Evolutionary conservation across 2,113 vertebrate species (phyloP).

Genomic region (Guaruba guarouba): DNA sequence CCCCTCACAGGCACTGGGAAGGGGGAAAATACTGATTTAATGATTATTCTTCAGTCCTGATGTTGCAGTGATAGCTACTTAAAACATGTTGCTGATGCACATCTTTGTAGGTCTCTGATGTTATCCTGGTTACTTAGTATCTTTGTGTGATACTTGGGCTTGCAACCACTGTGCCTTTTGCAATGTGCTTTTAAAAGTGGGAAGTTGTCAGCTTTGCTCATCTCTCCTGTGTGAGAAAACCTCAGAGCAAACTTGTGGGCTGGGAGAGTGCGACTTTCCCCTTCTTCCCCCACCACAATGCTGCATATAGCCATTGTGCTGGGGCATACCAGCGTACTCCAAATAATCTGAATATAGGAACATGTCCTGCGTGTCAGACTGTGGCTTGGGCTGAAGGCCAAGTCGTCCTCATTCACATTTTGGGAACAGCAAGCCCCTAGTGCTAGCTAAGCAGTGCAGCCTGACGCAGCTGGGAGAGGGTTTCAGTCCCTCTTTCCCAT

Average conservation of each 20-base stretch:
- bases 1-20: neutral
- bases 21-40: neutral
- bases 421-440: neutral
- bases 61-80: neutral
- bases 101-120: neutral
- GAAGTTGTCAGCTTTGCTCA: neutral
- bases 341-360: neutral
- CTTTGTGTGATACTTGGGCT: neutral
- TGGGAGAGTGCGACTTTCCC: neutral
- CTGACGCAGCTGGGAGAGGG: neutral
- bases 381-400: neutral
- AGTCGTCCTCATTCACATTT: fast-evolving
- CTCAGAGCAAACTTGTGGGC: neutral
- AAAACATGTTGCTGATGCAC: neutral
- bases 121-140: neutral
- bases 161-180: neutral
- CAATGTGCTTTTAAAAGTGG: fast-evolving
- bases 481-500: neutral
- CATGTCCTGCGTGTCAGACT: neutral
- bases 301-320: neutral
- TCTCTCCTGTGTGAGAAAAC: neutral
- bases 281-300: fast-evolving
- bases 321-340: neutral
- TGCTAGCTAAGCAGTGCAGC: neutral
- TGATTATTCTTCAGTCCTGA: neutral